phyloP scores from a whole-genome alignment of 2,113 vertebrate species.

The Neopipo cinnamomea region DNA sequence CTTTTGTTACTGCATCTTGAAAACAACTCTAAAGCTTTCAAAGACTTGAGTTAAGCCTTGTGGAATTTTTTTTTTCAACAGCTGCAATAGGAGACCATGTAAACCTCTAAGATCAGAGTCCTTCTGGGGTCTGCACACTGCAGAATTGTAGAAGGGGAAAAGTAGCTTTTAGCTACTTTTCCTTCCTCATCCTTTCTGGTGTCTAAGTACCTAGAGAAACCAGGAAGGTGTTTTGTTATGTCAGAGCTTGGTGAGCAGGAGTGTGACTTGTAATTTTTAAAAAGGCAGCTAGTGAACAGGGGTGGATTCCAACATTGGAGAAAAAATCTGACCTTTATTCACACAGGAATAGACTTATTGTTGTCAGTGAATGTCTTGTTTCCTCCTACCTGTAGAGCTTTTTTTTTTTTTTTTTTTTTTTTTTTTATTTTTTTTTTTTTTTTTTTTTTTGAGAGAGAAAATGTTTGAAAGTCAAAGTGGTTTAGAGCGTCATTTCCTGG shows the following conservation, averaged over 20 bases:
- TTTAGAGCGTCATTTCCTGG: neutral
- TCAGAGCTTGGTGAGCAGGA: neutral
- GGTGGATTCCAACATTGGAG: neutral
- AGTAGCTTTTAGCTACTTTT: neutral
- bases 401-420: neutral
- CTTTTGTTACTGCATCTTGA: neutral
- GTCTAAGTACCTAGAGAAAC: neutral
- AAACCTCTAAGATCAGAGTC: neutral
- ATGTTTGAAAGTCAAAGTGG: neutral
- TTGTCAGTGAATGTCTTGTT: neutral
- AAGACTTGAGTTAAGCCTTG: neutral
- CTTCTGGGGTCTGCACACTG: neutral
- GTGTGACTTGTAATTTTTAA: neutral
- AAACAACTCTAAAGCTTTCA: neutral
- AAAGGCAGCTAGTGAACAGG: neutral
- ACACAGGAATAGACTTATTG: neutral
- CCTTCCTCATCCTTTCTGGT: neutral
- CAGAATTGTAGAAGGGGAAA: neutral
- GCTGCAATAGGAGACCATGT: neutral
- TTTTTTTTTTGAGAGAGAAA: neutral
- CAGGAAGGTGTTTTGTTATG: neutral
- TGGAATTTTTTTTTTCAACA: neutral
- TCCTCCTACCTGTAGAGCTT: neutral
- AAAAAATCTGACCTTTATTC: neutral
- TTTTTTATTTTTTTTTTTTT: too few species aligned